Conservation (phyloP, 2,888 invertebrate species). For the Coecobrya sp. region DNA sequence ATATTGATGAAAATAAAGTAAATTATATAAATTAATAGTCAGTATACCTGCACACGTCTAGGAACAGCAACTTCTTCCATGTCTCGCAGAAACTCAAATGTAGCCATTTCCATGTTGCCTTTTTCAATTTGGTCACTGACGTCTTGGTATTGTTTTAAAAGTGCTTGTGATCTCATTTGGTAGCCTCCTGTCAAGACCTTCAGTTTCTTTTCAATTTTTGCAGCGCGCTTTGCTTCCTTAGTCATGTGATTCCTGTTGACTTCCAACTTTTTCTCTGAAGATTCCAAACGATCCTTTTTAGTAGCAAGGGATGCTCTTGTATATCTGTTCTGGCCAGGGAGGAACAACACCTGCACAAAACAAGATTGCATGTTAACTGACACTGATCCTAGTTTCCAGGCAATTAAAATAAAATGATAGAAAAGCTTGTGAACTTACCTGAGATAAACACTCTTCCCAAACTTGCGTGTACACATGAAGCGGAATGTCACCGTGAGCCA, state of each 20-base stretch:
- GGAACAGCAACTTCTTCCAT: slow-evolving; percentile 97
- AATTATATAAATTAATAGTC: neutral
- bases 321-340: slow-evolving; percentile 97
- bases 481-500: slow-evolving; percentile 98
- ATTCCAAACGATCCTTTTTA: slow-evolving; percentile 98
- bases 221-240: slow-evolving; percentile 97
- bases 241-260: slow-evolving; percentile 98
- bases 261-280: slow-evolving; percentile 96
- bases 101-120: slow-evolving; percentile 95
- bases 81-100: slow-evolving; percentile 95
- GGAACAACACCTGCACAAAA: slow-evolving; percentile 92
- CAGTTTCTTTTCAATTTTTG: slow-evolving; percentile 99
- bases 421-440: slow-evolving; percentile 87
- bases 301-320: slow-evolving; percentile 98
- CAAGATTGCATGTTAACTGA: neutral
- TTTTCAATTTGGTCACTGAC: slow-evolving; percentile 97
- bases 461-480: slow-evolving; percentile 97
- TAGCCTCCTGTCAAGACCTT: slow-evolving; percentile 98
- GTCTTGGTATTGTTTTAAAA: slow-evolving; percentile 96
- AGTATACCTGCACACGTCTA: slow-evolving; percentile 93
- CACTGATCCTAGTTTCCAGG: neutral
- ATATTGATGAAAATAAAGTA: neutral
- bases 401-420: neutral
- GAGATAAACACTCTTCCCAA: slow-evolving; percentile 98
- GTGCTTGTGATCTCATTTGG: slow-evolving; percentile 94